A percentile compares a stretch with the other conserved stretches of the same genome.
phyloP scores from a whole-genome alignment of 2,888 invertebrate species.

The Siphlonurus alternatus region DNA sequence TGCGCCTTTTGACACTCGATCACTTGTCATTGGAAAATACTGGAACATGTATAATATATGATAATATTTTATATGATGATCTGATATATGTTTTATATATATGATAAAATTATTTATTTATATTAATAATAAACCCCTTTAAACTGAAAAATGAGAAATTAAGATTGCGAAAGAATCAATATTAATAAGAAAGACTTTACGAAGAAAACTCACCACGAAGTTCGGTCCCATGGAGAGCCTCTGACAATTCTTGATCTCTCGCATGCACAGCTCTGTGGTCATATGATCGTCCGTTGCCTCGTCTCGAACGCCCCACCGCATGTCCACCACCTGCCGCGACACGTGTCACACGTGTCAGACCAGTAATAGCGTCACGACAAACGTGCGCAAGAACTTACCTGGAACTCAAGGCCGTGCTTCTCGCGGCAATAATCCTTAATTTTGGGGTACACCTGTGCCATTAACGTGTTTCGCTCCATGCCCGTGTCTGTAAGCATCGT shows the following conservation, averaged over 20 bases:
- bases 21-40: too few species aligned
- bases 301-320: constrained; percentile 97
- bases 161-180: too few species aligned
- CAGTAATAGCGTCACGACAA: not conserved
- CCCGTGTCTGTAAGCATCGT: constrained; percentile 86
- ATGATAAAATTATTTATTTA: too few species aligned
- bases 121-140: too few species aligned
- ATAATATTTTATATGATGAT: too few species aligned
- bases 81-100: too few species aligned
- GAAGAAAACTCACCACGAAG: constrained; percentile 76
- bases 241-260: constrained; percentile 95
- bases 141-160: too few species aligned
- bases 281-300: constrained; percentile 99
- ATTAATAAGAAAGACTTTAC: too few species aligned
- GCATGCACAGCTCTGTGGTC: constrained; percentile 97
- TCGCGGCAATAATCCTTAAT: constrained; percentile 94
- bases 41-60: too few species aligned
- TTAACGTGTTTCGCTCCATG: constrained; percentile 89
- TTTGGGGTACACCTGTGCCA: constrained; percentile 95
- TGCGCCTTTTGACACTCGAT: too few species aligned
- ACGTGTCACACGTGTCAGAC: not conserved
- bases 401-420: constrained; percentile 94
- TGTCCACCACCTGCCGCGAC: constrained; percentile 71
- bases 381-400: constrained; percentile 46
- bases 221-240: constrained; percentile 94